Conservation (phyloP, 1,140 invertebrate species). For the Aphis craccivora region DNA sequence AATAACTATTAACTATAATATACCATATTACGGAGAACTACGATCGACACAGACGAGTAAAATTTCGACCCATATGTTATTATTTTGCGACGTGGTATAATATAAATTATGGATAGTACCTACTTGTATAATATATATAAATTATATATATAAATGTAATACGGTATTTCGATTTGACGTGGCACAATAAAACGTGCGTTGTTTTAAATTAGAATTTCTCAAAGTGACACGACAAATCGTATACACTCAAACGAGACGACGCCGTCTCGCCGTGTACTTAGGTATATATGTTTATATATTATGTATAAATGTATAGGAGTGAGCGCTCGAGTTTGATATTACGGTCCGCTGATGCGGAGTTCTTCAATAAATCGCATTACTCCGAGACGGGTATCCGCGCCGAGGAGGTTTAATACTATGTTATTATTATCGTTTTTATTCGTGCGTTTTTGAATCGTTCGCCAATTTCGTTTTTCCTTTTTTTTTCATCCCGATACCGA, state of each 20-base stretch:
- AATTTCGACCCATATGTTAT: background rate
- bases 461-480: background rate
- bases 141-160: too few species aligned
- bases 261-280: background rate
- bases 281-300: background rate
- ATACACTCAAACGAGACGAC: background rate
- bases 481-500: background rate
- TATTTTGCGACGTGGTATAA: background rate
- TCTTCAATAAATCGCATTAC: background rate
- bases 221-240: slow-evolving; percentile 6
- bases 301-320: background rate
- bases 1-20: background rate
- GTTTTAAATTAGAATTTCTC: slow-evolving; percentile 9
- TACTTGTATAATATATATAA: background rate
- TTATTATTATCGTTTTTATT: background rate
- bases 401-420: background rate
- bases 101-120: background rate
- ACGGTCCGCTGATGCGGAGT: background rate
- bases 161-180: background rate
- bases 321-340: background rate
- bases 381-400: background rate
- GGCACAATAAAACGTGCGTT: background rate
- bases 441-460: background rate
- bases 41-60: background rate
- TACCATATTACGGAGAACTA: background rate